phyloP scores from a whole-genome alignment of 2,797 vertebrate genomes.

The Anabas testudineus region DNA sequence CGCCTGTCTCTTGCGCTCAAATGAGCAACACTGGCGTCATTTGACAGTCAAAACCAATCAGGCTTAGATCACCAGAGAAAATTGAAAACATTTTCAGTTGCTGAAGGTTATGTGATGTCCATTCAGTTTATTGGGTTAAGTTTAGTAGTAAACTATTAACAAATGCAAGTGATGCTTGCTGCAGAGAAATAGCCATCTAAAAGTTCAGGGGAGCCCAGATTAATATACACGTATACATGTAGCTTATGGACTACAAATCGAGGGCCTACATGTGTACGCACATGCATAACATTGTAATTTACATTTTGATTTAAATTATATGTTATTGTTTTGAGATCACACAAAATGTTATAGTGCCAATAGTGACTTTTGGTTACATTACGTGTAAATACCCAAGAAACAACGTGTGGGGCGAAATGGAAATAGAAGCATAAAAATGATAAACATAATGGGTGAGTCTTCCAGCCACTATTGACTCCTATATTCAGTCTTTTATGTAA shows the following conservation, averaged over 20 bases:
- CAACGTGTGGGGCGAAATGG: slow-evolving; percentile 70
- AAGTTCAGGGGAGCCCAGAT: background rate
- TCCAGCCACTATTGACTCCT: slow-evolving; percentile 52
- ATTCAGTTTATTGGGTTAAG: background rate
- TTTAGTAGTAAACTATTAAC: background rate
- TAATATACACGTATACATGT: too few relatives aligned
- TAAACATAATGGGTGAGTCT: slow-evolving; percentile 66
- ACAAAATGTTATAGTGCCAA: background rate
- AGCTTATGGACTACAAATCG: too few relatives aligned
- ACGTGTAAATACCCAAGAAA: background rate
- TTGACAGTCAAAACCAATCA: slow-evolving; percentile 40
- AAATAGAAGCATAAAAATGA: slow-evolving; percentile 67
- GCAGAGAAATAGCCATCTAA: background rate
- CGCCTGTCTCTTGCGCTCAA: slow-evolving; percentile 64
- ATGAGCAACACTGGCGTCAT: slow-evolving; percentile 55
- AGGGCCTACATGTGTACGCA: too few relatives aligned
- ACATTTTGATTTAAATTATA: too few relatives aligned
- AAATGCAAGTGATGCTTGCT: background rate
- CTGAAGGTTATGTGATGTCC: background rate
- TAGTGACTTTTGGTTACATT: background rate
- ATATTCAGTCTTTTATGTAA: slow-evolving; percentile 78
- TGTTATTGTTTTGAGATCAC: background rate
- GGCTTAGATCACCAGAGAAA: background rate
- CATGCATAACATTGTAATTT: too few relatives aligned
- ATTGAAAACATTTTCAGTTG: background rate